Conservation (phyloP, 1,140 invertebrate species). For the Leptopilina clavipes region DNA sequence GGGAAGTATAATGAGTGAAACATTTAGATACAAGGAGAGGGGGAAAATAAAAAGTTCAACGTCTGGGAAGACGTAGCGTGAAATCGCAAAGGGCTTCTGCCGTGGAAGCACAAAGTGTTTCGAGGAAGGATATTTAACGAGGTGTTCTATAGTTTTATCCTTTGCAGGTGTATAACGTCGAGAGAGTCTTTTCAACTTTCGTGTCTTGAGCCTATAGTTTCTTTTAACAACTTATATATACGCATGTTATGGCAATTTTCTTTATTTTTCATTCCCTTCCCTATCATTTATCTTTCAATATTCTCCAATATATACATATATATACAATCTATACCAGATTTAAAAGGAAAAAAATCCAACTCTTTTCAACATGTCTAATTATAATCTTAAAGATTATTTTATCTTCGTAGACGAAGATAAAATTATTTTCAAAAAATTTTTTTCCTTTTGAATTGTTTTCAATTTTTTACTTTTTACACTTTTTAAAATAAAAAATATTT, state of each 20-base stretch:
- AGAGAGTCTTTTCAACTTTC: slow-evolving; percentile 14
- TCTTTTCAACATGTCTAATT: too few relatives aligned
- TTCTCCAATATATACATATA: too few relatives aligned
- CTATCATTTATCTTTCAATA: not conserved
- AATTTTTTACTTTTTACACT: too few relatives aligned
- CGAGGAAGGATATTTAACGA: slow-evolving; percentile 18
- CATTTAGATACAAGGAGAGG: not conserved
- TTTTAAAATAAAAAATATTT: too few relatives aligned
- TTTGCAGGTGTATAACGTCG: slow-evolving; percentile 19
- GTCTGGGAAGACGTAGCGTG: slow-evolving; percentile 21
- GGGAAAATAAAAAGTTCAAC: slow-evolving; percentile 27
- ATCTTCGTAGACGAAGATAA: too few relatives aligned
- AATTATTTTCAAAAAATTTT: too few relatives aligned
- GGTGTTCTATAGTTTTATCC: slow-evolving; percentile 10
- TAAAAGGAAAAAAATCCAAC: too few relatives aligned
- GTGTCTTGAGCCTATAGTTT: not conserved
- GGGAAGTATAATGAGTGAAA: slow-evolving; percentile 17
- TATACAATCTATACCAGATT: too few relatives aligned
- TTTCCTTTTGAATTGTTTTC: too few relatives aligned
- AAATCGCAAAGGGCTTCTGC: slow-evolving; percentile 15
- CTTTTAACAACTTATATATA: not conserved
- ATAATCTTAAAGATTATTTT: too few relatives aligned
- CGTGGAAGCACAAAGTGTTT: slow-evolving; percentile 16
- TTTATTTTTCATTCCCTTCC: not conserved
- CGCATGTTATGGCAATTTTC: not conserved